Evolutionary conservation across 2,888 invertebrate genomes (phyloP).

Genomic region (Sycophila texana): DNA sequence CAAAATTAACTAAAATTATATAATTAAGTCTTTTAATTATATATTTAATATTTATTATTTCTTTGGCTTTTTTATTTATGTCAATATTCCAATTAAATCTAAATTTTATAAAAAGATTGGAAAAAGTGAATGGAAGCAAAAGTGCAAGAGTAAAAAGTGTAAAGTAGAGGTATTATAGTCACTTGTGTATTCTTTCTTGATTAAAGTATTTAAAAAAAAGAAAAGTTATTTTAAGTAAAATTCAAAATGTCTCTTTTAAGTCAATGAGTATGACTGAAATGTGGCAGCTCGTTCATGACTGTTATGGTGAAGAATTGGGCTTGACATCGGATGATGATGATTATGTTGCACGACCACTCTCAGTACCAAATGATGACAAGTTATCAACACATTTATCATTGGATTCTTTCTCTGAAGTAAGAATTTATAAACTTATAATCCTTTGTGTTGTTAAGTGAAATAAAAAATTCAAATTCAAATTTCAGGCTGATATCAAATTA

Average conservation of each 20-base stretch:
- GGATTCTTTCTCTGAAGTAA: conserved; percentile 76
- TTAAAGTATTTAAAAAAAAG: conserved; percentile 25
- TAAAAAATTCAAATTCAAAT: conserved; percentile 3
- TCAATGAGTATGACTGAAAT: conserved; percentile 79
- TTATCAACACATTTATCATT: conserved; percentile 75
- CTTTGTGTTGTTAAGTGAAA: conserved; percentile 55
- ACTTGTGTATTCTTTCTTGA: conserved; percentile 51
- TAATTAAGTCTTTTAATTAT: conserved; percentile 42
- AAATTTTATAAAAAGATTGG: conserved; percentile 55
- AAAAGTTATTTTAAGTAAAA: conserved; percentile 30
- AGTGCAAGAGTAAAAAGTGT: conserved; percentile 54
- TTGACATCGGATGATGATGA: conserved; percentile 95
- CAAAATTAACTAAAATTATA: conserved; percentile 36
- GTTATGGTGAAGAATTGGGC: conserved; percentile 95
- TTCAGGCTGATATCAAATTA: conserved; percentile 50
- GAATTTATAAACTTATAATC: conserved; percentile 68
- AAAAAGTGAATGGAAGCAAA: conserved; percentile 54
- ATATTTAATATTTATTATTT: conserved; percentile 54
- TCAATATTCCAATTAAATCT: conserved; percentile 55
- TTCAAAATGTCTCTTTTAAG: conserved; percentile 70
- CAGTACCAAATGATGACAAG: conserved; percentile 69
- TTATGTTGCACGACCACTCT: conserved; percentile 80
- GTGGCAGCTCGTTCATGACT: conserved; percentile 88
- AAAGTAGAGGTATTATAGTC: conserved; percentile 54
- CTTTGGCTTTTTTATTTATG: conserved; percentile 56